A percentile compares a stretch with the other conserved stretches of the same genome.
Evolutionary conservation across 2,113 vertebrate genomes (phyloP).

Genomic region (Siniperca chuatsi): DNA sequence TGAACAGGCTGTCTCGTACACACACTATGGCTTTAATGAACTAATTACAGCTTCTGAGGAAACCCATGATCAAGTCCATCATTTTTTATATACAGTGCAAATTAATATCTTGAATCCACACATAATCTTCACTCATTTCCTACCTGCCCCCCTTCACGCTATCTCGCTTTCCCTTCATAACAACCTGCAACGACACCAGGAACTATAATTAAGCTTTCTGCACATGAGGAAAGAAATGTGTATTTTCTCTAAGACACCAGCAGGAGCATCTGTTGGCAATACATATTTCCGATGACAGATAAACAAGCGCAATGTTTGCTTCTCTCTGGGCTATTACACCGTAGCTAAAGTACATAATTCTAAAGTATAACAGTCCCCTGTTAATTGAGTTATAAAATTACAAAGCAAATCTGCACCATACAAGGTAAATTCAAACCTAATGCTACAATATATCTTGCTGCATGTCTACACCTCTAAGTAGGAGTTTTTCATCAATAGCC

Average conservation of each 20-base stretch:
- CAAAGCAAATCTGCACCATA: slow-evolving; percentile 32
- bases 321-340: slow-evolving; percentile 57
- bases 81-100: slow-evolving; percentile 77
- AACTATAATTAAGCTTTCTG: slow-evolving; percentile 70
- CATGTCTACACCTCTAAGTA: slow-evolving; percentile 30
- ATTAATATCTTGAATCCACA: slow-evolving; percentile 80
- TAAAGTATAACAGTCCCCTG: slow-evolving; percentile 23
- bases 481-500: slow-evolving; percentile 48
- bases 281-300: slow-evolving; percentile 62
- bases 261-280: slow-evolving; percentile 63
- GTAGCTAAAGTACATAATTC: slow-evolving; percentile 39
- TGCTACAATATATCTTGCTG: slow-evolving; percentile 33
- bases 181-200: slow-evolving; percentile 54
- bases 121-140: slow-evolving; percentile 67
- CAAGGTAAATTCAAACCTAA: slow-evolving; percentile 44
- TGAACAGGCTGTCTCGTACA: slow-evolving; percentile 48
- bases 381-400: slow-evolving; percentile 55
- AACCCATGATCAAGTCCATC: slow-evolving; percentile 79
- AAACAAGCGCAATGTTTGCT: slow-evolving; percentile 59
- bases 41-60: slow-evolving; percentile 82
- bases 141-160: slow-evolving; percentile 30
- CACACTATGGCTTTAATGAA: slow-evolving; percentile 77
- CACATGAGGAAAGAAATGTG: slow-evolving; percentile 46
- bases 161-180: slow-evolving; percentile 41
- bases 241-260: slow-evolving; percentile 49